Percentiles rank a stretch among this genome's conserved stretches.
phyloP scores from a whole-genome alignment of 2,113 vertebrate species.

The Romanogobio albipinnatus region DNA sequence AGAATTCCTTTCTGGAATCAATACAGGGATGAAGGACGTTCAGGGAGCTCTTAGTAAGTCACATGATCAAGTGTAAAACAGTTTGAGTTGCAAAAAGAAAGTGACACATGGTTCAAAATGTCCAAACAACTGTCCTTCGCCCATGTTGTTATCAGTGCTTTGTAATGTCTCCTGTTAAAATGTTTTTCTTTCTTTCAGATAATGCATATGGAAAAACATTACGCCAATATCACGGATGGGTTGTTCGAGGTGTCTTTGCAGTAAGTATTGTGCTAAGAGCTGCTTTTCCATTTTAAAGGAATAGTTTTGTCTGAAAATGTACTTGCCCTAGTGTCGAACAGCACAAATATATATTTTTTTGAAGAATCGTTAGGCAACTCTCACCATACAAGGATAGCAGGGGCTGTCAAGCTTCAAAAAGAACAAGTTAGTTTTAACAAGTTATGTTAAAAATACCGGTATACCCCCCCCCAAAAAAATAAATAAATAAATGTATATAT shows the following conservation, averaged over 20 bases:
- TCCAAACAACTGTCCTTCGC: not conserved
- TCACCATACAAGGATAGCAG: too few relatives aligned
- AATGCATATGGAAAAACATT: constrained; percentile 93
- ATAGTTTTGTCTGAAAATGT: not conserved
- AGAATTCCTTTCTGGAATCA: constrained; percentile 91
- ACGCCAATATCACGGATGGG: constrained; percentile 95
- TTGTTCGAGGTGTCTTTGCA: constrained; percentile 95
- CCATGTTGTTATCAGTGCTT: not conserved
- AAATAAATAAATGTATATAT: too few relatives aligned
- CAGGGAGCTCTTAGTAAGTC: constrained; percentile 93
- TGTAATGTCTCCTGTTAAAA: not conserved
- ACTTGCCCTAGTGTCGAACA: not conserved
- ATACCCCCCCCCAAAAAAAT: too few relatives aligned
- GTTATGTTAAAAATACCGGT: too few relatives aligned
- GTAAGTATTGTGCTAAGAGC: constrained; percentile 75
- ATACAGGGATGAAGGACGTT: constrained; percentile 87
- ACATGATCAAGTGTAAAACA: not conserved
- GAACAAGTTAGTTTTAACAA: too few relatives aligned
- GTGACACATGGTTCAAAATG: not conserved
- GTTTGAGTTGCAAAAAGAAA: not conserved
- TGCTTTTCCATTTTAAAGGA: not conserved
- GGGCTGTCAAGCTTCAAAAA: too few relatives aligned
- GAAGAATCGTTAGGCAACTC: too few relatives aligned
- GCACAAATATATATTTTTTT: not conserved
- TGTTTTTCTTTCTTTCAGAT: constrained; percentile 74